Base-by-base conservation (phyloP, 2,888 invertebrate species). In the Lobophora halterata region DNA sequence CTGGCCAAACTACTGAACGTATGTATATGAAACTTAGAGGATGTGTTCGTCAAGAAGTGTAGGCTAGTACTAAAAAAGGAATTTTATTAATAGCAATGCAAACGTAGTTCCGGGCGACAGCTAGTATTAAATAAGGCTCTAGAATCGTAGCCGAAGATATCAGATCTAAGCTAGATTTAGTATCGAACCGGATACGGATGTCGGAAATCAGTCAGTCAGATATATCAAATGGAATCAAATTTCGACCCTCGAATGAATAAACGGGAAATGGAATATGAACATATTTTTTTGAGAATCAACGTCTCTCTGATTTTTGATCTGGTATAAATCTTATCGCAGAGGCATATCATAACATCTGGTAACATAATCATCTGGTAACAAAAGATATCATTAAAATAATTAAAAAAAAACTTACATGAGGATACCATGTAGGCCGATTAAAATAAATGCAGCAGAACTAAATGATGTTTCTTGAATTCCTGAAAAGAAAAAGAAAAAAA, bases 361-460 rank as follows among this genome's bases (percentile, higher is more conserved):
- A n/a, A n/a, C n/a, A n/a, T n/a, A n/a, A n/a, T n/a, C n/a, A n/a
- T n/a, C n/a, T n/a, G n/a, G n/a, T 5, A 25, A 7, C 46, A 50
- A 46, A 38, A 57, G 50, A 56, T 49, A 51, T 56, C 61, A 69
- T 52, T 55, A 63, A 67, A 58, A 61, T 68, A 66, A 78, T 71
- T 54, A 49, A 67, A 78, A 71, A 59, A 59, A 75, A 86, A 89
- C 89, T 86, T 82, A 89, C 89, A 89, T 77, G 86, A 68, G 61
- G 87, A 87, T 71, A 89, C 88, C 89, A 90, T 89, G 77, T 67
- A 71, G 79, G 58, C 58, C 75, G 74, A 46, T 75, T 69, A 81
- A 76, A 76, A 62, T 49, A 66, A 81, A 74, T 70, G 58, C 62
- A 65, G 71, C 72, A 74, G 69, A 59, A 69, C 57, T 58, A 64